Conservation (phyloP, 2,113 vertebrate species). For the Campylomormyrus numenius region DNA sequence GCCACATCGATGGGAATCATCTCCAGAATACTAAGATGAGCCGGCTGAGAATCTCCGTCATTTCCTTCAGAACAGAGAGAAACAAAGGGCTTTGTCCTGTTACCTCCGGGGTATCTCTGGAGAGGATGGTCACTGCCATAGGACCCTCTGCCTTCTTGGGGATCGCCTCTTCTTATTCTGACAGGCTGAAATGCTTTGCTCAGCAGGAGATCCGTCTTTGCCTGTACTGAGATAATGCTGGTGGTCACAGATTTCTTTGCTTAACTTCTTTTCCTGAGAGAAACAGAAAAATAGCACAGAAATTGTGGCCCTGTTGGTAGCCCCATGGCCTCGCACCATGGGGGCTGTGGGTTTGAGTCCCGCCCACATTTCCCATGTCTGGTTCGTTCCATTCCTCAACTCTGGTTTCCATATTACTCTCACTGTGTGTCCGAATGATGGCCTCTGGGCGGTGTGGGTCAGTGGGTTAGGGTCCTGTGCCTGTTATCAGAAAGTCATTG, state of each 20-base stretch:
- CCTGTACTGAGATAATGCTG: background rate
- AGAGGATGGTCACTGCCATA: background rate
- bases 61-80: background rate
- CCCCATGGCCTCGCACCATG: background rate
- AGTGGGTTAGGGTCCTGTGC: background rate
- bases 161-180: constrained; percentile 15
- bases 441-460: background rate
- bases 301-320: background rate
- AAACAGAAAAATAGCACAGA: background rate
- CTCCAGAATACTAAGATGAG: background rate
- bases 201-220: background rate
- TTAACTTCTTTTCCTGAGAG: background rate
- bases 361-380: background rate
- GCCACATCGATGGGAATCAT: background rate
- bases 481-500: background rate
- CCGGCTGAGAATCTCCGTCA: background rate
- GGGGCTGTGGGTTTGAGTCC: background rate
- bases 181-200: background rate
- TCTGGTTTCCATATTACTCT: background rate
- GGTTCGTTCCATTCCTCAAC: background rate
- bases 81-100: background rate
- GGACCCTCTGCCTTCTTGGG: background rate
- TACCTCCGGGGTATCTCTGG: background rate
- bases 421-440: background rate
- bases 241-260: background rate